phyloP scores from a whole-genome alignment of 2,888 invertebrate species.

The Calameuta pallipes region DNA sequence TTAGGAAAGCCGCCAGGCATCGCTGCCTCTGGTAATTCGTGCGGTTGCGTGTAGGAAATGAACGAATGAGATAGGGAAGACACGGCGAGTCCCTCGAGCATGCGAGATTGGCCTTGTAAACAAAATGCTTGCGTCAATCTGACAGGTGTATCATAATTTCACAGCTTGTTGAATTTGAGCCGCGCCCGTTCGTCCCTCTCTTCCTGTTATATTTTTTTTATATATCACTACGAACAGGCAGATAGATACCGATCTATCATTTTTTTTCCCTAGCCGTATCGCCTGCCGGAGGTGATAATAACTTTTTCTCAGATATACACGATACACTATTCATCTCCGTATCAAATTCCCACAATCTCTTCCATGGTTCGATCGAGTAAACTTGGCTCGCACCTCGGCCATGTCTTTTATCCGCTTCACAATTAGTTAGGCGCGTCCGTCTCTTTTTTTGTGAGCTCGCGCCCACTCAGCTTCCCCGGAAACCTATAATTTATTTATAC shows the following conservation, averaged over 20 bases:
- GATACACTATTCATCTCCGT: background rate
- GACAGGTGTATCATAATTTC: constrained; percentile 39
- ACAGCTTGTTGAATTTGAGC: constrained; percentile 16
- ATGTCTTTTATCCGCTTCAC: background rate
- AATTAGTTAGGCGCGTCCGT: background rate
- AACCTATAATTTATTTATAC: constrained; percentile 10
- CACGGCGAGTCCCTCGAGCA: constrained; percentile 25
- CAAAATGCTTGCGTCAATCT: constrained; percentile 39
- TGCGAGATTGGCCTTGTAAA: constrained; percentile 36
- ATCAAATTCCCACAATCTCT: background rate
- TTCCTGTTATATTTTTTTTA: constrained; percentile 8
- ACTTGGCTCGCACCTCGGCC: background rate
- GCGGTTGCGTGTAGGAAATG: constrained; percentile 4
- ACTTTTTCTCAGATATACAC: background rate
- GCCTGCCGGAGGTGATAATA: background rate
- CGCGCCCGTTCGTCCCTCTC: constrained; percentile 1
- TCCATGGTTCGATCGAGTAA: background rate
- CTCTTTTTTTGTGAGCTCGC: background rate
- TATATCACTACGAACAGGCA: constrained; percentile 10
- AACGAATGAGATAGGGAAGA: constrained; percentile 1
- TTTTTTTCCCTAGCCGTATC: background rate
- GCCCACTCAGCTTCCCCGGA: background rate
- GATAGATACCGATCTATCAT: constrained; percentile 34
- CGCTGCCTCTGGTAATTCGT: constrained; percentile 2
- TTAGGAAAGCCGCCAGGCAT: background rate